Conservation (phyloP, 2,797 vertebrate genomes). For the Emydoidea blandingii region DNA sequence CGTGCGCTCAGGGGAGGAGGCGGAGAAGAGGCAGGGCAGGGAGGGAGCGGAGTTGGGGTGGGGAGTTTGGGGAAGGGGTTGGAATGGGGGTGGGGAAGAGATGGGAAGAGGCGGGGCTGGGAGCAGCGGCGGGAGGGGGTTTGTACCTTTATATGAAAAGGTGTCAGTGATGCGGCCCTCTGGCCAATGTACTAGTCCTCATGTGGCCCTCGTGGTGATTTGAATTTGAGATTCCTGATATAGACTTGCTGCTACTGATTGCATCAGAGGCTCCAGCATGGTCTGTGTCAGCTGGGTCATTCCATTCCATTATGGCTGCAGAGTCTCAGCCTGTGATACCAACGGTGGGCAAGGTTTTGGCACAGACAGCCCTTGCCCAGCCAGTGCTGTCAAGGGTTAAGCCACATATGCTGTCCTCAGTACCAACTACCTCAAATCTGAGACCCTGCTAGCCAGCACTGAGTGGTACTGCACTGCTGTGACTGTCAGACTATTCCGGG, state of each 20-base stretch:
- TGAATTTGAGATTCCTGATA: too few species aligned
- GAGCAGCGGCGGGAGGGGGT: too few species aligned
- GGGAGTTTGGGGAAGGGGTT: too few species aligned
- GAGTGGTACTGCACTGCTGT: not conserved
- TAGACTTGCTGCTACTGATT: not conserved
- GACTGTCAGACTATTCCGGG: not conserved
- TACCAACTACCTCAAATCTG: not conserved
- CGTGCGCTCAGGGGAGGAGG: too few species aligned
- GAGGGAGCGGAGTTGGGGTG: too few species aligned
- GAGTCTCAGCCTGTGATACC: not conserved
- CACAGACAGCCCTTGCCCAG: not conserved
- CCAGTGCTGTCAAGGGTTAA: not conserved
- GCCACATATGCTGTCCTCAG: not conserved
- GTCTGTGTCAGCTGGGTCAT: not conserved
- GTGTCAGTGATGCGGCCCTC: too few species aligned
- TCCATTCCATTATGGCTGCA: not conserved
- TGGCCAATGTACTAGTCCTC: too few species aligned
- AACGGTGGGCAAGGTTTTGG: not conserved
- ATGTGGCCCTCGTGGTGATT: too few species aligned
- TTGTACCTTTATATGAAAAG: too few species aligned
- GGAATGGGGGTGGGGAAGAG: too few species aligned
- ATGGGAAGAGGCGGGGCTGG: too few species aligned
- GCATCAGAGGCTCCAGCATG: not conserved
- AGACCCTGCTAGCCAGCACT: not conserved
- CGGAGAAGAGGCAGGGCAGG: too few species aligned